Evolutionary conservation across 2,888 invertebrate species (phyloP).

Genomic region (Balanococcus diminutus): DNA sequence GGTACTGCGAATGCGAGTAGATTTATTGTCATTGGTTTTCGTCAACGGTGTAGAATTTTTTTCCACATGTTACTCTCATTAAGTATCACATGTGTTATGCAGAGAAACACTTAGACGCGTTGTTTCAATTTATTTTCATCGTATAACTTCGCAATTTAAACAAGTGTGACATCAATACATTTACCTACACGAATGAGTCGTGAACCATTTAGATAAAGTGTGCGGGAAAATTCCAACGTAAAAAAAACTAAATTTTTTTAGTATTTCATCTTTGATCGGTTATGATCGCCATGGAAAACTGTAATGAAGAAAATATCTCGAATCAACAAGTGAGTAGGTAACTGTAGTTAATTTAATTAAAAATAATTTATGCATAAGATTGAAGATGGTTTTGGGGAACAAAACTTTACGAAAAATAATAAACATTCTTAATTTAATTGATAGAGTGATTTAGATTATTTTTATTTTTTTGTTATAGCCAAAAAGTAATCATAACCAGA

Average conservation of each 20-base stretch:
- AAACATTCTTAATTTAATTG: too few relatives aligned
- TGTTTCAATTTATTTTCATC: background rate
- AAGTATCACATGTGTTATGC: background rate
- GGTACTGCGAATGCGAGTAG: background rate
- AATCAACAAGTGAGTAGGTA: background rate
- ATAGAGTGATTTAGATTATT: too few relatives aligned
- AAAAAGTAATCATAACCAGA: background rate
- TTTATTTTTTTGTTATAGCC: background rate
- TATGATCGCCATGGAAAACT: background rate
- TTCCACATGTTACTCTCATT: background rate
- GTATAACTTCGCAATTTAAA: background rate
- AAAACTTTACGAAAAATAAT: background rate
- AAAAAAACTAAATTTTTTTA: background rate
- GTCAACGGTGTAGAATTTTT: background rate
- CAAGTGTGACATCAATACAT: background rate
- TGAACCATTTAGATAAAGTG: background rate
- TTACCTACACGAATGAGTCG: background rate
- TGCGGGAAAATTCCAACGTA: background rate
- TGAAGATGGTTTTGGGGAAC: background rate
- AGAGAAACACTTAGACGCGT: background rate
- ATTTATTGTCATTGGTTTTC: background rate
- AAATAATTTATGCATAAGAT: background rate
- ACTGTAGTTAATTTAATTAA: background rate
- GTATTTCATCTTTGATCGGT: background rate
- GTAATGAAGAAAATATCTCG: background rate